Evolutionary conservation across 2,113 vertebrate species (phyloP).

Genomic region (Myotis lucifugus): DNA sequence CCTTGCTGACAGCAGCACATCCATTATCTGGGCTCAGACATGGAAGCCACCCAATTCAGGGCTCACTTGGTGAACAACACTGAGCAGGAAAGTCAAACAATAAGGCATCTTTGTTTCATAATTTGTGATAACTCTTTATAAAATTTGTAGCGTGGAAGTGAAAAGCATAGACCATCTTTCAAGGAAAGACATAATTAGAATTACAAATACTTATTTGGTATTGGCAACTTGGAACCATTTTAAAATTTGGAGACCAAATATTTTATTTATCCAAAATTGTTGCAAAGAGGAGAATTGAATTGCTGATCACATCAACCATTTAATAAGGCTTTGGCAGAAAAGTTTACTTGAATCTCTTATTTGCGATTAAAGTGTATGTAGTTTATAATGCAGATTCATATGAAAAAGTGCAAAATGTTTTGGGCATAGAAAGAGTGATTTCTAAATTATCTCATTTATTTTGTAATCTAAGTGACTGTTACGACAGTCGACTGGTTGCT

Average conservation of each 20-base stretch:
- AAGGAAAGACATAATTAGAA: constrained; percentile 41
- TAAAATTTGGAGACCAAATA: constrained; percentile 21
- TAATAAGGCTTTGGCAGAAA: constrained; percentile 34
- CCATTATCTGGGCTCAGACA: background rate
- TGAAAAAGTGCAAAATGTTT: constrained; percentile 41
- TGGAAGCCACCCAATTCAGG: background rate
- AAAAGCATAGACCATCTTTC: constrained; percentile 30
- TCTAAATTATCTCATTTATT: constrained; percentile 40
- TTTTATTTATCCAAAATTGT: constrained; percentile 19
- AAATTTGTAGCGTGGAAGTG: background rate
- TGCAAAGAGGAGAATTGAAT: constrained; percentile 28
- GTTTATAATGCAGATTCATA: constrained; percentile 16
- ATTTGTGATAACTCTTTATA: constrained; percentile 18
- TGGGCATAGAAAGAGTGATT: constrained; percentile 28
- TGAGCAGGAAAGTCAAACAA: background rate
- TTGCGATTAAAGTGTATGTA: constrained; percentile 19
- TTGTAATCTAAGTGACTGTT: background rate
- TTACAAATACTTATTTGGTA: constrained; percentile 29
- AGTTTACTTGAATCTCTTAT: constrained; percentile 14
- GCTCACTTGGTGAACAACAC: background rate
- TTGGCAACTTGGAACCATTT: constrained; percentile 40
- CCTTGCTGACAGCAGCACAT: background rate
- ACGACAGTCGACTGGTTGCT: too few relatives aligned
- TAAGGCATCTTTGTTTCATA: constrained; percentile 26
- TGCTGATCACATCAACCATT: background rate